Percentiles rank a stretch among this genome's conserved stretches.
These are phyloP conservation scores for Colletes latitarsis DNA, from an alignment of 1,140 invertebrate species.

Conservation along the genomic window DNA sequence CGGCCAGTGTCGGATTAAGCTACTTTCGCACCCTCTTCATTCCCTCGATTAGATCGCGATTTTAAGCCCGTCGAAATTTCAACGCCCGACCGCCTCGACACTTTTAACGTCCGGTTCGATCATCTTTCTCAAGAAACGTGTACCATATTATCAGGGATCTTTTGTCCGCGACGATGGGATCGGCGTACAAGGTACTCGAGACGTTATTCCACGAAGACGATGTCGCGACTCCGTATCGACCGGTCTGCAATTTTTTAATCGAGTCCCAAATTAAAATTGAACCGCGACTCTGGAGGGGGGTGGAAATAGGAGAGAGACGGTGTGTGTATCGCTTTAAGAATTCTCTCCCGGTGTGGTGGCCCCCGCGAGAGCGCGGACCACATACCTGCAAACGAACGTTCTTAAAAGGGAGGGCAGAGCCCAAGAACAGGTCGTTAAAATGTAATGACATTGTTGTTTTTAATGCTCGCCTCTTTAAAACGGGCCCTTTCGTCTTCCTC, in stretches of 20 bases:
- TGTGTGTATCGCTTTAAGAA: constrained; percentile 49
- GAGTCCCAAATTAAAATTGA: background rate
- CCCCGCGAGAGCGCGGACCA: constrained; percentile 59
- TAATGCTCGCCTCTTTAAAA: constrained; percentile 74
- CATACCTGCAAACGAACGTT: constrained; percentile 71
- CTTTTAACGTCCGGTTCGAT: background rate
- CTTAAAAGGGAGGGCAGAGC: constrained; percentile 68
- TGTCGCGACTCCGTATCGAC: background rate
- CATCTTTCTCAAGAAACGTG: background rate
- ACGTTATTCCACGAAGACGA: background rate
- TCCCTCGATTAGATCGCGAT: constrained; percentile 44
- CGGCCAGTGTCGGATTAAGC: constrained; percentile 51
- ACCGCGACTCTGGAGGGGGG: too few relatives aligned
- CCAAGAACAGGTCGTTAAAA: constrained; percentile 76
- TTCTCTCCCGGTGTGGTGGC: constrained; percentile 36
- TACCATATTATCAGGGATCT: too few relatives aligned
- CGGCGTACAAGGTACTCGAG: background rate
- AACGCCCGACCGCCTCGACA: background rate
- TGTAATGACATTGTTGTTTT: constrained; percentile 77
- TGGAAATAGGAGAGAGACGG: constrained; percentile 6
- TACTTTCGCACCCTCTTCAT: constrained; percentile 47
- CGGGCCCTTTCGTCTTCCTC: constrained; percentile 63
- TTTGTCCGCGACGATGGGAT: background rate
- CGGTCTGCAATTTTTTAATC: background rate
- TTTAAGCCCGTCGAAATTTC: constrained; percentile 47